Evolutionary conservation across 2,797 vertebrate genomes (phyloP), one percentile per base, ranked within the genome.

Genomic region (Spizella passerina): DNA sequence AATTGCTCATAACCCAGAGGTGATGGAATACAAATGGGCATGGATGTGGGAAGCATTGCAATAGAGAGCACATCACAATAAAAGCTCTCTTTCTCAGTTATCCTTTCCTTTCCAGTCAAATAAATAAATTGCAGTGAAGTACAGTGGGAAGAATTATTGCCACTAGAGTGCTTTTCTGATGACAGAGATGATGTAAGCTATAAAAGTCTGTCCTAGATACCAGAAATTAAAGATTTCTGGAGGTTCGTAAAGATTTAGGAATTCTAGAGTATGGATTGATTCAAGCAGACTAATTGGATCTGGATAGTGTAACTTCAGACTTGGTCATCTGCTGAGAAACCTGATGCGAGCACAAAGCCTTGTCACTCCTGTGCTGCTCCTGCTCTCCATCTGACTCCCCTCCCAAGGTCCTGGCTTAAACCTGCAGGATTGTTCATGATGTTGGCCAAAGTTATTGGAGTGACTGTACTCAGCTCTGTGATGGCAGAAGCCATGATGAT

Each of bases 71-170:
- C 55, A 84, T 81, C 68, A 75, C 90, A 95, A 84, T 92, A 93
- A 91, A 93, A 86, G 20, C 71, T 92, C 76, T 64, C 59, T 79
- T 84, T 80, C 83, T 87, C 60, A 61, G 86, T 86, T 90, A 78
- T 64, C 43, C 60, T 77, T 86, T 89, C 60, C 59, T 88, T 94
- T 96, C 75, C 81, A 76, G 88, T 88, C 66, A 86, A 95, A 95
- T 94, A 92, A 93, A 93, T 92, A 94, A 93, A 94, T 77, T 84
- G 49, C 68, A 80, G 20, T 83, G 90, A 91, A 78, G 69, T 89
- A 75, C 78, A 92, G 39, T 87, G 83, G 86, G 82, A 96, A 93
- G 89, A 90, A 92, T 91, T 91, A 92, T 55, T 93, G 76, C 77
- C 73, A 55, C 61, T 75, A 85, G 90, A 96, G 86, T 84, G 66